Base-by-base conservation (phyloP, 1,140 invertebrate genomes). In the Zeugodacus cucurbitae region DNA sequence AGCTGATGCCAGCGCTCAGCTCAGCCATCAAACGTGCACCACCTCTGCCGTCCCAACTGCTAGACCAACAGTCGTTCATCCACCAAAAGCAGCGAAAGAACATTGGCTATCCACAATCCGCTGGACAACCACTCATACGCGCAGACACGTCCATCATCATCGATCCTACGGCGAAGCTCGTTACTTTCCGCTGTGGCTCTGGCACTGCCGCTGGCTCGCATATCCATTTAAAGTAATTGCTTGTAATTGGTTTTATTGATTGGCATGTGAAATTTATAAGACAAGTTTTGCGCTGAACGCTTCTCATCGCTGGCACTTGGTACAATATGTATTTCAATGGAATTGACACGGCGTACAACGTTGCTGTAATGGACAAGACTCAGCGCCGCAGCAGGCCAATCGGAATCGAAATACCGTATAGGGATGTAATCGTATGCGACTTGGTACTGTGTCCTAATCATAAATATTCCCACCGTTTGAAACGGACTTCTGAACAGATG, bases 251-350 rank as follows among this genome's bases (percentile, higher is more conserved):
- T 86, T 86, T 86, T 86, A 86, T 86, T 86, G 85, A 86, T 86
- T 86, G 85, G 85, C 85, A 86, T 86, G 85, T 86, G 85, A 86
- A 86, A 86, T 86, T 86, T 86, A 86, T 86, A 86, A 86, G 85
- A 58, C 85, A 82, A 82, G 74, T 82, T 82, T 82, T 82, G 41
- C n/a, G 74, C 74, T 82, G 74, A 82, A 82, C 74, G 41, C 37
- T 82, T 54, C 34, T 82, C 74, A 82, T 82, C 74, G 74, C 26
- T 48, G 74, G 41, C 74, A 82, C 74, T 82, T 26, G 22, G n/a
- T n/a, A 62, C 58, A 62, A 62, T 62, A 62, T 62, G 58, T 10
- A 82, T n/a, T 82, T 44, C 74, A 44, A 3, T 37, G 34, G 74
- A 82, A 82, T 82, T 48, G 74, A 11, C 41, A 41, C 20, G n/a